Evolutionary conservation across 2,888 invertebrate genomes (phyloP).

Genomic region (Homarus gammarus): DNA sequence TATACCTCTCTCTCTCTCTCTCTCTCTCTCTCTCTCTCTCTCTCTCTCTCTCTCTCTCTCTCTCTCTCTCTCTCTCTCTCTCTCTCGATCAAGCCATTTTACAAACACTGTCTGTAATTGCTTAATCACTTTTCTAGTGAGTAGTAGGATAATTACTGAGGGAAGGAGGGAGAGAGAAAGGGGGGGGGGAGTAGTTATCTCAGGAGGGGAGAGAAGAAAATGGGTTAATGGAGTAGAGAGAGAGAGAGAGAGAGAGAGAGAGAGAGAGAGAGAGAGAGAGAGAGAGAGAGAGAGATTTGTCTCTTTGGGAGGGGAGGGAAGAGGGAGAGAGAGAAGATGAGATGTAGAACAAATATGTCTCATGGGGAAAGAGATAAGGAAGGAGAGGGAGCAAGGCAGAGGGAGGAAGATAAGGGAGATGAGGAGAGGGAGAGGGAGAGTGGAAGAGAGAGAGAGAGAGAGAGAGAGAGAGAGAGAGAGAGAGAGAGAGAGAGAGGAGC

Average conservation of each 20-base stretch:
- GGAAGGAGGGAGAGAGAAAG: too few species aligned
- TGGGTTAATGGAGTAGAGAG: neutral
- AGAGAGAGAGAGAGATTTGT: neutral
- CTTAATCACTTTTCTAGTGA: too few species aligned
- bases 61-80: too few species aligned
- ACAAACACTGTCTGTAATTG: too few species aligned
- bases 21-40: conserved; percentile 15
- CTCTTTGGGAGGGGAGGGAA: neutral
- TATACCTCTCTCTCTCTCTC: conserved; percentile 10
- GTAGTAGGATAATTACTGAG: neutral
- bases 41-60: neutral
- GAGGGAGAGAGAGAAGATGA: neutral
- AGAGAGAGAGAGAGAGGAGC: neutral
- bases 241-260: neutral
- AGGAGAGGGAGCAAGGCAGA: too few species aligned
- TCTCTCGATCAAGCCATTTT: neutral
- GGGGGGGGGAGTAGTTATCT: too few species aligned
- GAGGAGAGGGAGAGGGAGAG: neutral
- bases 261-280: neutral
- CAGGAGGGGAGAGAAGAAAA: neutral
- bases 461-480: neutral
- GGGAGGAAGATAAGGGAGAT: neutral
- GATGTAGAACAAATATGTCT: too few species aligned
- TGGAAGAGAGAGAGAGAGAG: neutral
- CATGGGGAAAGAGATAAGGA: too few species aligned